Conservation (phyloP, 1,140 invertebrate genomes). For the Halictus rubicundus region DNA sequence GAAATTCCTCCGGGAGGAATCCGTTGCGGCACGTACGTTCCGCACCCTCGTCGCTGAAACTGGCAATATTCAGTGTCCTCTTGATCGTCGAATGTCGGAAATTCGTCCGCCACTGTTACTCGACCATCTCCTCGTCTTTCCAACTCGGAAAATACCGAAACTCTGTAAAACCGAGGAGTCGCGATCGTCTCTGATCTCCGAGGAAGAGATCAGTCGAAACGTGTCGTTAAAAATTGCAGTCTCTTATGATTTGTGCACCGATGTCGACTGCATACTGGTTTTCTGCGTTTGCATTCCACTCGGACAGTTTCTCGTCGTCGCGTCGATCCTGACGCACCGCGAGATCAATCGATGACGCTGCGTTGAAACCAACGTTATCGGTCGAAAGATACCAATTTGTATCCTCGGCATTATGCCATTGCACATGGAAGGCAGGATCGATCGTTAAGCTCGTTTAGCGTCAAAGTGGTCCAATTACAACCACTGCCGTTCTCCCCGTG, state of each 20-base stretch:
- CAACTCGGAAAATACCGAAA: too few species aligned
- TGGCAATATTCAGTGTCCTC: too few species aligned
- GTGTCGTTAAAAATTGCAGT: too few species aligned
- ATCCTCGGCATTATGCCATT: constrained; percentile 34
- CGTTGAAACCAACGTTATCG: constrained; percentile 39
- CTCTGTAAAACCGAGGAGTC: too few species aligned
- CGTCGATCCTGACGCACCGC: background rate
- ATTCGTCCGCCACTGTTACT: too few species aligned
- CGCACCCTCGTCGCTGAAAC: too few species aligned
- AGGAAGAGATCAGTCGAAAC: too few species aligned
- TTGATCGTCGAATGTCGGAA: too few species aligned
- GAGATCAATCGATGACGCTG: background rate
- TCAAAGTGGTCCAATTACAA: constrained; percentile 64
- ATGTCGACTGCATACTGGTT: background rate
- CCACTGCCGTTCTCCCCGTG: constrained; percentile 5
- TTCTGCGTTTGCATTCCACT: background rate
- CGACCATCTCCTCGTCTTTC: too few species aligned
- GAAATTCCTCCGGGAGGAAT: too few species aligned
- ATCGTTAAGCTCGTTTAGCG: constrained; percentile 65
- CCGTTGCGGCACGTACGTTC: too few species aligned
- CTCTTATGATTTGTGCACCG: background rate
- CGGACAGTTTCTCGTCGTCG: background rate
- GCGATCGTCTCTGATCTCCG: too few species aligned
- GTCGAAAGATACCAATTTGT: constrained; percentile 25
- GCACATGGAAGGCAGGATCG: constrained; percentile 56